A percentile compares a stretch with the other conserved stretches of the same genome.
Conservation (phyloP, 2,797 vertebrate species). For the Leptoclinus maculatus region DNA sequence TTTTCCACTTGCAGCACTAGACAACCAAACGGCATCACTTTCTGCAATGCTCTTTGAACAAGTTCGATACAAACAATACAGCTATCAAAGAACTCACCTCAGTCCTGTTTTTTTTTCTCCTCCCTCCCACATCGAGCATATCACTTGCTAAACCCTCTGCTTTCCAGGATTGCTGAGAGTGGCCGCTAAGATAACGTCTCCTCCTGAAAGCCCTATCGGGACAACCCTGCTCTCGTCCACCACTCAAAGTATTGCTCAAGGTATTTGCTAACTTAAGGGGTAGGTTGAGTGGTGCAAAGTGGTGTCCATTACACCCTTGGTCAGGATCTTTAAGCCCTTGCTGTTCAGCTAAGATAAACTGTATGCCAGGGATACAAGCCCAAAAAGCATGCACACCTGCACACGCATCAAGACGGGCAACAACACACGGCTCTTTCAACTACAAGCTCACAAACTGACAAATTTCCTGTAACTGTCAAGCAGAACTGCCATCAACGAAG, state of each 20-base stretch:
- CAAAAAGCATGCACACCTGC: slow-evolving; percentile 37
- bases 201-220: slow-evolving; percentile 26
- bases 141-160: slow-evolving; percentile 23
- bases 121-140: slow-evolving; percentile 36
- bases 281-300: slow-evolving; percentile 15
- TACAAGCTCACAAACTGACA: slow-evolving; percentile 16
- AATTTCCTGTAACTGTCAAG: slow-evolving; percentile 45
- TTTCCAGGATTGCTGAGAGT: slow-evolving; percentile 42
- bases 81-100: slow-evolving; percentile 52
- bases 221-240: slow-evolving; percentile 26
- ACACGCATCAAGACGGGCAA: slow-evolving; percentile 30
- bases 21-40: slow-evolving; percentile 31
- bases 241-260: slow-evolving; percentile 40
- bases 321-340: slow-evolving; percentile 30
- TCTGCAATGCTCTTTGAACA: slow-evolving; percentile 44
- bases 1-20: slow-evolving; percentile 32
- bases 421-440: slow-evolving; percentile 27
- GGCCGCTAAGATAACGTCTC: slow-evolving; percentile 50
- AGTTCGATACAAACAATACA: slow-evolving; percentile 46
- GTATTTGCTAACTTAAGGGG: slow-evolving; percentile 31
- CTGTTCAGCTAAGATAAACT: slow-evolving; percentile 61
- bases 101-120: slow-evolving; percentile 14
- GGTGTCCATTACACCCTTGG: slow-evolving; percentile 33
- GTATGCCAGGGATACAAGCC: neutral
- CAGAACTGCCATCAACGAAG: slow-evolving; percentile 26